Evolutionary conservation across 2,888 invertebrate genomes (phyloP).

Genomic region (Dastarcus helophoroides): DNA sequence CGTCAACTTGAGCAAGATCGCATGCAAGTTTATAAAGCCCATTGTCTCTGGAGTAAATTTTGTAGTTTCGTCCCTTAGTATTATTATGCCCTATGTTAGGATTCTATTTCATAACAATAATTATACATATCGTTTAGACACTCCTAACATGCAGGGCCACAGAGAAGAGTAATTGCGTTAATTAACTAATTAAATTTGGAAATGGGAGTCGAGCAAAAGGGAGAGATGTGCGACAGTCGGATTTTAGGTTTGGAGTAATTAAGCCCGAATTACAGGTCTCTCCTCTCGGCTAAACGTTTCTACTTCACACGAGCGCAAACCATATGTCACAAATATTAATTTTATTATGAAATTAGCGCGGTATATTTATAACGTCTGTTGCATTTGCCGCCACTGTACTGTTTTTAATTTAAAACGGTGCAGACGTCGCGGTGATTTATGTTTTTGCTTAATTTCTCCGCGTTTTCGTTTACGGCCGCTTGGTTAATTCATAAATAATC

Average conservation of each 20-base stretch:
- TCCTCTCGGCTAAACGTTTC: slow-evolving; percentile 21
- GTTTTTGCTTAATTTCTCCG: neutral
- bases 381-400: slow-evolving; percentile 2
- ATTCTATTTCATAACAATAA: too few relatives aligned
- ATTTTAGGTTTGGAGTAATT: slow-evolving; percentile 26
- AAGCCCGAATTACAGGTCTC: slow-evolving; percentile 25
- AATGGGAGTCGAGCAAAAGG: slow-evolving; percentile 24
- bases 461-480: too few relatives aligned
- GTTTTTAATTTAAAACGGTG: neutral
- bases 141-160: too few relatives aligned
- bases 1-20: too few relatives aligned
- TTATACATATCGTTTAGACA: too few relatives aligned
- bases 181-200: slow-evolving; percentile 36
- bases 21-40: too few relatives aligned
- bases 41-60: too few relatives aligned
- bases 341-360: slow-evolving; percentile 21
- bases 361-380: slow-evolving; percentile 18
- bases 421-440: neutral
- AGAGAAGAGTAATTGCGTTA: slow-evolving; percentile 35
- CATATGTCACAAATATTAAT: slow-evolving; percentile 25
- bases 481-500: too few relatives aligned
- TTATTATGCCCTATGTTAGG: too few relatives aligned
- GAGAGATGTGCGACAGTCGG: slow-evolving; percentile 20
- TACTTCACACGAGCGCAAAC: slow-evolving; percentile 26
- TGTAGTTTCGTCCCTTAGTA: too few relatives aligned